phyloP scores from a whole-genome alignment of 2,113 vertebrate genomes.

The Oreochromis aureus region DNA sequence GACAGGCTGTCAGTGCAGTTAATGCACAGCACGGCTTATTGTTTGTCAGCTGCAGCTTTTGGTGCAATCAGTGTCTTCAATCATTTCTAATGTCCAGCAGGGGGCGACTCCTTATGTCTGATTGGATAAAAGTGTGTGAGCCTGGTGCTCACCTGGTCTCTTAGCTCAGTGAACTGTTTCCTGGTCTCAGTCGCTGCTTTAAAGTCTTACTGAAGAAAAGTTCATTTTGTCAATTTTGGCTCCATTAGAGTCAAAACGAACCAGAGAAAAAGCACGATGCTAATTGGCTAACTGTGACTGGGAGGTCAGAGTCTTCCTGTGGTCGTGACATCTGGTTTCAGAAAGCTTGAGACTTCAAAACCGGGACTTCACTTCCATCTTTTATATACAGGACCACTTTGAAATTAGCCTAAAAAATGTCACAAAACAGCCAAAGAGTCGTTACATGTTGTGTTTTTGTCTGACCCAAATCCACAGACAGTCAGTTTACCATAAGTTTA shows the following conservation, averaged over 20 bases:
- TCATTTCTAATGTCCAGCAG: not conserved
- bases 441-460: not conserved
- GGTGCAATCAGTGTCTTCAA: not conserved
- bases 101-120: not conserved
- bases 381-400: not conserved
- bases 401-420: not conserved
- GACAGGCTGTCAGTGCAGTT: not conserved
- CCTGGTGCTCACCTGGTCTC: rapidly evolving
- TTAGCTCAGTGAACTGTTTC: not conserved
- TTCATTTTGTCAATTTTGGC: not conserved
- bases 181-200: rapidly evolving
- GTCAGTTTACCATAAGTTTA: not conserved
- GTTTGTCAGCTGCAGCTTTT: rapidly evolving
- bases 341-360: not conserved
- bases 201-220: not conserved
- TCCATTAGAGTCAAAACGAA: not conserved
- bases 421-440: not conserved
- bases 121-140: not conserved
- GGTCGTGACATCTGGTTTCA: not conserved
- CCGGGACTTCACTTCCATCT: not conserved
- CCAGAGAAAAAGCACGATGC: rapidly evolving
- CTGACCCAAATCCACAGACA: not conserved
- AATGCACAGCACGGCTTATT: not conserved
- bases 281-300: not conserved
- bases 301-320: not conserved